Base-by-base conservation (phyloP, 2,113 vertebrate genomes). In the Corythaeola cristata region DNA sequence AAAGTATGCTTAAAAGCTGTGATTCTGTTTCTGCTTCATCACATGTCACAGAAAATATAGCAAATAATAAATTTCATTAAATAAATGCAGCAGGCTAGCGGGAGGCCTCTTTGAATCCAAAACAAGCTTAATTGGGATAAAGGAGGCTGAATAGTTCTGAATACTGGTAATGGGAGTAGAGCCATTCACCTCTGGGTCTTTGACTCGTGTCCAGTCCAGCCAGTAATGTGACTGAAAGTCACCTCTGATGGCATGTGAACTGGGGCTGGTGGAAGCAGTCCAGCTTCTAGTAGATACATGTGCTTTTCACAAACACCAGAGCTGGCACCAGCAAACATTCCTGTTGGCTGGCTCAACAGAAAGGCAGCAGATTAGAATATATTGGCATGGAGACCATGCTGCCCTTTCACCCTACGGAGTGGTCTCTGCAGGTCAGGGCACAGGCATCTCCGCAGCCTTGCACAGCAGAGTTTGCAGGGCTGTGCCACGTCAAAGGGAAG, bases 221-320 rank as follows among this genome's bases (percentile, higher is more conserved):
- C 66, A 64, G 91, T 89, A 92, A 90, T 83, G 93, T 95, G 92
- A 96, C 92, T 91, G 88, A 66, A 90, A 96, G 95, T 96, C 91
- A 95, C 94, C 64, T 89, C 92, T 89, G 89, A 52, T 85, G 83
- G 85, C 94, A 96, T 74, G 89, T 87, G 95, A 95, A 64, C 79
- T 16, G 60, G 60, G 66, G 62, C 88, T 75, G 71, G 35, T 96
- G 96, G 95, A 89, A 80, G 67, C 88, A 45, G 49, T 71, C 95
- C 97, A 96, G 71, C 78, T 95, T 94, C 96, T 86, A 87, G 89
- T 35, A 86, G 95, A 87, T 90, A 24, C 89, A 69, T 62, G 77
- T 94, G 93, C 71, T 94, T 84, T 85, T 93, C 89, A 75, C 93
- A 92, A 95, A 69, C 67, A 68, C 55, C 63, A 71, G 72, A 56